Evolutionary conservation across 2,797 vertebrate species (phyloP), one percentile per base, ranked within the genome.

Genomic region (Epinephelus coioides): DNA sequence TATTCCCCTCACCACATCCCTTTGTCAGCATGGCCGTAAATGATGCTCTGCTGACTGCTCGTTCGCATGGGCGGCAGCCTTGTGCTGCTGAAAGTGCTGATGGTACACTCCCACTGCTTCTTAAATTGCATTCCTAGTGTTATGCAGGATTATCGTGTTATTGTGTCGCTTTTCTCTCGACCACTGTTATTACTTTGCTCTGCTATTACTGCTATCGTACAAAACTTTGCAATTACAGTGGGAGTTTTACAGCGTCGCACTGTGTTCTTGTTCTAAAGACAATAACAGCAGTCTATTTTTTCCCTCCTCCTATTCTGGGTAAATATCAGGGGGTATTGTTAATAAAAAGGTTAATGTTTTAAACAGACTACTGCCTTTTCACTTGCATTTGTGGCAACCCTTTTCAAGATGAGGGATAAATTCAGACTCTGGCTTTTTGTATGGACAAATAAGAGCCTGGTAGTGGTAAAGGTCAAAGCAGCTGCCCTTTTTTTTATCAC

Each of bases 11-110:
- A n/a, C 78, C 83, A 72, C 91, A 77, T 83, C 83, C 82, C 86
- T 81, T 79, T 79, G 84, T 90, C 82, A 88, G 85, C 79, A 27
- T 13, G 86, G 74, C 69, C 5, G 76, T 82, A 83, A 86, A 83
- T 62, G 68, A 84, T 66, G 84, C 60, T 67, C 60, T 47, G 73
- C 74, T 81, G 76, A 61, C 76, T 69, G 34, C 76, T 69, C 11
- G 23, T 60, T 87, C 75, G 51, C 76, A 76, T 43, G 30, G 60
- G 67, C 66, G 15, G 50, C 14, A 19, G 40, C 59, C 72, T 47
- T 17, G 60, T 46, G 19, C 61, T 43, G n/a, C 64, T 72, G 17
- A 75, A 82, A 78, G 70, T 81, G 76, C 79, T 83, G 80, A 88
- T 77, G 73, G 75, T 14, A 78, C 46, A 60, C 65, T 83, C 66